Conservation (phyloP, 2,797 vertebrate species). For the Australoheros facetus region DNA sequence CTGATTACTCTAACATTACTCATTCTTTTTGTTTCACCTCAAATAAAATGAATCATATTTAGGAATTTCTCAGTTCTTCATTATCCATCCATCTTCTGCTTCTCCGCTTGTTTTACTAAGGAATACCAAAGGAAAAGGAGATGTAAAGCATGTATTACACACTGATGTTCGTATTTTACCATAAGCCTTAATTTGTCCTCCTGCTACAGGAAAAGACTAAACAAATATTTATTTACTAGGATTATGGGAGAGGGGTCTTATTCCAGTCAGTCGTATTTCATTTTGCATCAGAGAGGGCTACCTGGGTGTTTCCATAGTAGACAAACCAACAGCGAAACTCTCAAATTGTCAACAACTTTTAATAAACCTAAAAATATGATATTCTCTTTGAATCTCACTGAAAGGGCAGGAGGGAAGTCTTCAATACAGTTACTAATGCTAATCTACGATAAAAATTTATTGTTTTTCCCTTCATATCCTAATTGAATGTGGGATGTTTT, state of each 20-base stretch:
- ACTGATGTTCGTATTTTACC: not conserved
- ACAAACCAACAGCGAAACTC: not conserved
- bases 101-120: not conserved
- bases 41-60: not conserved
- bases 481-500: not conserved
- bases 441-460: not conserved
- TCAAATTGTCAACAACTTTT: not conserved
- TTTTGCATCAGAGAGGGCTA: not conserved
- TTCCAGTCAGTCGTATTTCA: no score
- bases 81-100: not conserved
- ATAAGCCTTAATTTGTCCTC: not conserved
- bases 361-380: not conserved
- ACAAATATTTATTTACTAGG: not conserved
- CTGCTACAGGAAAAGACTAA: no score
- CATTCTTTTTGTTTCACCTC: not conserved
- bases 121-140: not conserved
- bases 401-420: not conserved
- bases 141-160: not conserved
- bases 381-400: not conserved
- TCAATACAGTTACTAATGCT: not conserved
- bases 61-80: not conserved
- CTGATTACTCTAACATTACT: not conserved
- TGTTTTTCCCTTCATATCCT: not conserved
- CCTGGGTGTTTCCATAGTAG: not conserved
- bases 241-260: no score